Percentiles rank a stretch among this genome's conserved stretches.
phyloP scores from a whole-genome alignment of 1,140 invertebrate genomes.

The Drosophila ercepeae region DNA sequence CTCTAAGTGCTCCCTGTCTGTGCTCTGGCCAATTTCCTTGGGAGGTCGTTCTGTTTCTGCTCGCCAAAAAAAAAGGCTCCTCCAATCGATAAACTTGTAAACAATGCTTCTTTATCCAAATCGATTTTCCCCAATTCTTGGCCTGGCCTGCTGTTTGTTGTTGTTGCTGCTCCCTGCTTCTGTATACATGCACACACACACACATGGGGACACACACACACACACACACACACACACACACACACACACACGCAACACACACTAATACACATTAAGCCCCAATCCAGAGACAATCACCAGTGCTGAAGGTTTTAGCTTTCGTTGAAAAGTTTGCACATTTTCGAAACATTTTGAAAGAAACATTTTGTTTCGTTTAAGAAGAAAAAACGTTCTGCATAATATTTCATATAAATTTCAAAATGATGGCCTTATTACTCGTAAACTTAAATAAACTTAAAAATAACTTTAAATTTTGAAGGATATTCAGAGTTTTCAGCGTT shows the following conservation, averaged over 20 bases:
- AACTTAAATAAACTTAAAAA: no score
- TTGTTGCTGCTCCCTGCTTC: slow-evolving; percentile 58
- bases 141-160: slow-evolving; percentile 34
- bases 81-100: slow-evolving; percentile 76
- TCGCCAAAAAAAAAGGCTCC: background rate
- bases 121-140: slow-evolving; percentile 73
- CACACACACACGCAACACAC: slow-evolving; percentile 14
- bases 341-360: no score
- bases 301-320: slow-evolving; percentile 8
- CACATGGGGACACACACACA: slow-evolving; percentile 18
- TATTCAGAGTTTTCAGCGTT: no score
- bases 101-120: slow-evolving; percentile 62
- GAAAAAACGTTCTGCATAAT: no score
- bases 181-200: slow-evolving; percentile 57
- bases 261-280: background rate
- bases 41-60: background rate
- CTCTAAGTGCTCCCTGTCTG: no score
- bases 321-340: no score
- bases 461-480: no score
- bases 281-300: slow-evolving; percentile 20
- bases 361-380: no score
- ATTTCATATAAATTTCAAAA: no score
- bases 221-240: slow-evolving; percentile 20
- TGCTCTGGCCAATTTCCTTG: background rate
- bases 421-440: no score